Evolutionary conservation across 2,888 invertebrate species (phyloP).

Genomic region (Eupithecia abbreviata): DNA sequence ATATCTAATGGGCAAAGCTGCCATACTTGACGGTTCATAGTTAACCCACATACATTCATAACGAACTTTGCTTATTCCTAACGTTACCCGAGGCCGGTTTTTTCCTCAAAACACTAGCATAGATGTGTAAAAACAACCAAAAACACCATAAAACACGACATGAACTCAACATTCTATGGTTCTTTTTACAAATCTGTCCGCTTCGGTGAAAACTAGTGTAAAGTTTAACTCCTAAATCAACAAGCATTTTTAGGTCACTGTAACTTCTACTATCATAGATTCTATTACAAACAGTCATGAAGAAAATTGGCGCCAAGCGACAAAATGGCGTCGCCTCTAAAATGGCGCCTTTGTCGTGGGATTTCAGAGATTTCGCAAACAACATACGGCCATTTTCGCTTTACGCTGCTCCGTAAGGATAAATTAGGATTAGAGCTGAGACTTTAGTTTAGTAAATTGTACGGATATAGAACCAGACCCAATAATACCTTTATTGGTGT

Average conservation of each 20-base stretch:
- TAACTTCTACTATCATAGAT: background rate
- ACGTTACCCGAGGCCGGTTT: too few relatives aligned
- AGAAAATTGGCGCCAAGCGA: slow-evolving; percentile 10
- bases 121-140: background rate
- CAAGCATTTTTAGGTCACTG: background rate
- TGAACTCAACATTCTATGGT: background rate
- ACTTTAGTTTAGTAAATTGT: slow-evolving; percentile 3
- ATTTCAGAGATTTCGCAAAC: slow-evolving; percentile 7
- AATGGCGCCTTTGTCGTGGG: slow-evolving; percentile 15
- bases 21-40: too few relatives aligned
- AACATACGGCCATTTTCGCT: slow-evolving; percentile 7
- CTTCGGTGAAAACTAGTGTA: background rate
- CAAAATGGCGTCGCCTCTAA: slow-evolving; percentile 2
- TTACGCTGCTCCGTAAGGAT: background rate
- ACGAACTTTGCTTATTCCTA: too few relatives aligned
- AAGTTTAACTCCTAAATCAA: background rate
- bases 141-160: background rate
- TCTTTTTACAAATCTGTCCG: background rate
- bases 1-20: too few relatives aligned
- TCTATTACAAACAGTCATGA: background rate
- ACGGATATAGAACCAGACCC: background rate
- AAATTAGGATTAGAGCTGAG: background rate
- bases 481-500: too few relatives aligned
- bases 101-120: background rate
- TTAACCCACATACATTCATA: too few relatives aligned